Evolutionary conservation across 2,113 vertebrate genomes (phyloP), one percentile per base, ranked within the genome.

Genomic region (Gnathonemus echidnorhynchus): DNA sequence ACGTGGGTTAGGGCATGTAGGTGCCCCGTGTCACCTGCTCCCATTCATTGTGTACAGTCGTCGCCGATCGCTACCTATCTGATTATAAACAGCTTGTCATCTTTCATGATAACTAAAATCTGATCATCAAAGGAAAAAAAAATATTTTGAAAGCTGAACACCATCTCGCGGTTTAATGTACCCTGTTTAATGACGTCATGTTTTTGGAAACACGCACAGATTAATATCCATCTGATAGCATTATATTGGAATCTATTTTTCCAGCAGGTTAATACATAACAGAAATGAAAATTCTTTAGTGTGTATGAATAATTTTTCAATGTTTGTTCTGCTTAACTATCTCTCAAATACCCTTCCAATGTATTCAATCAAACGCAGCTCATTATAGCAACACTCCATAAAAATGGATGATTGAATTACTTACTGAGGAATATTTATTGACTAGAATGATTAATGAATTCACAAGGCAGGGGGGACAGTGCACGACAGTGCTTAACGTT

Each of bases 71-170:
- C 35, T 90, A 35, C 53, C 87, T 91, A 90, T 91, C 89, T 91
- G 46, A 90, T 93, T 90, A 91, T 91, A 91, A 92, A 90, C 91
- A 90, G 88, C 31, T 90, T 91, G 92, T 93, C 90, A 89, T 93
- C 89, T 93, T 91, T 46, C 88, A 88, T 91, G 80, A 92, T 89
- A 91, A 92, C 88, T 90, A 89, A 24, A 84, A 89, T 86, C 49
- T 88, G 46, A 66, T 85, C 84, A 66, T 6, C 88, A 91, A 42
- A 91, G 92, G 56, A 89, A 90, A 90, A 90, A 50, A 90, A 50
- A 74, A 90, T 74, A 88, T 91, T 93, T 85, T 35, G 88, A 83
- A 87, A 62, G 89, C 90, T 92, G 89, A 89, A 87, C 87, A 74
- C 90, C 91, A 91, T 86, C 35, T 91, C 91, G 90, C 84, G 80